Conservation (phyloP, 2,888 invertebrate genomes). For the Spatulosminthurus flaviceps region DNA sequence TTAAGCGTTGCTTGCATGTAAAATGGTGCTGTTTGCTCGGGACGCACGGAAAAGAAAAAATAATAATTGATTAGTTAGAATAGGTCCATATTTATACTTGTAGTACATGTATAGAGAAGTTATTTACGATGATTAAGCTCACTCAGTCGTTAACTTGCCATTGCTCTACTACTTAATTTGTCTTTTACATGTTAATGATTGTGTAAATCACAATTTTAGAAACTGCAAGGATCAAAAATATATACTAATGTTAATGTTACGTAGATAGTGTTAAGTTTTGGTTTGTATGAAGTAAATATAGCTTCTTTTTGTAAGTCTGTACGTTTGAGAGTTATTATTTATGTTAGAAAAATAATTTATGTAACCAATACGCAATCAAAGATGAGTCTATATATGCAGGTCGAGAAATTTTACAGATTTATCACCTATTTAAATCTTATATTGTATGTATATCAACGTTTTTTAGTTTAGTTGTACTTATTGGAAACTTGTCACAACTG, state of each 20-base stretch:
- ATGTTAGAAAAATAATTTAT: too few relatives aligned
- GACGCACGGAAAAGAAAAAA: neutral
- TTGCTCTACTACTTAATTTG: neutral
- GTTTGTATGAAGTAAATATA: neutral
- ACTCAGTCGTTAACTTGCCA: slow-evolving; percentile 9
- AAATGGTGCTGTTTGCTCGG: neutral
- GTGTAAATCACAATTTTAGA: neutral
- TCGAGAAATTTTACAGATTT: too few relatives aligned
- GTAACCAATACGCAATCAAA: too few relatives aligned
- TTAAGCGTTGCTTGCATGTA: slow-evolving; percentile 18
- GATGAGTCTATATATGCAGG: too few relatives aligned
- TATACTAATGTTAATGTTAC: neutral
- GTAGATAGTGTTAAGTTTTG: neutral
- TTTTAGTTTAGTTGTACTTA: too few relatives aligned
- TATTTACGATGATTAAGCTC: neutral
- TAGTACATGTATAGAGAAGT: neutral
- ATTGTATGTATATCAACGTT: too few relatives aligned
- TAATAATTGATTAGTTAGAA: neutral
- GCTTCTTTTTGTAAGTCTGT: neutral
- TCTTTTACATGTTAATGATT: neutral
- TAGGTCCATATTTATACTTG: neutral
- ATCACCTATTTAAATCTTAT: too few relatives aligned
- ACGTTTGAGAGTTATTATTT: too few relatives aligned
- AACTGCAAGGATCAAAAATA: neutral
- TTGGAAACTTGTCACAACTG: too few relatives aligned